Evolutionary conservation across 2,113 vertebrate species (phyloP).

Genomic region (Xiphorhynchus elegans): DNA sequence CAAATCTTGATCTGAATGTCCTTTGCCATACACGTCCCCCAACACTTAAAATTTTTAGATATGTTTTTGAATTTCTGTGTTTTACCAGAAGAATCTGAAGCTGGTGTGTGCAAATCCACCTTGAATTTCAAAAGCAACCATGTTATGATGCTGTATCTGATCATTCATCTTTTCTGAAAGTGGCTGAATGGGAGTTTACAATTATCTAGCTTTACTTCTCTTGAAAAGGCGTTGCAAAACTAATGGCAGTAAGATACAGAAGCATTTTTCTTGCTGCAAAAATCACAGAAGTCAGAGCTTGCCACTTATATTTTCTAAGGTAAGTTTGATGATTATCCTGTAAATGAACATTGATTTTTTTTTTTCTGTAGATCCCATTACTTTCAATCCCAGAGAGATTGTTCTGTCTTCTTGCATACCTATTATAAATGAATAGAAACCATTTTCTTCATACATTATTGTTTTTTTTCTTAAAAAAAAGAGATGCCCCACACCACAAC

Average conservation of each 20-base stretch:
- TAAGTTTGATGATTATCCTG: conserved; percentile 70
- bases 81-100: conserved; percentile 37
- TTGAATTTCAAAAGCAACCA: conserved; percentile 19
- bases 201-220: conserved; percentile 49
- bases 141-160: neutral
- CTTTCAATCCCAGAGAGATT: conserved; percentile 59
- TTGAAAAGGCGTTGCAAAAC: conserved; percentile 25
- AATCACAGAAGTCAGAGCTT: conserved; percentile 56
- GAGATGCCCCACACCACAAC: neutral
- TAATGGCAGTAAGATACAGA: conserved; percentile 25
- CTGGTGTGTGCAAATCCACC: conserved; percentile 23
- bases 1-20: neutral
- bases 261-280: conserved; percentile 65
- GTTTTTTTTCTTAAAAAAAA: neutral
- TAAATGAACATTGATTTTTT: conserved; percentile 71
- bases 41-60: neutral
- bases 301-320: conserved; percentile 60
- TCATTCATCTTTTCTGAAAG: conserved; percentile 19
- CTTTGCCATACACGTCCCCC: neutral
- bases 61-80: neutral
- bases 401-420: conserved; percentile 46
- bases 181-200: conserved; percentile 36
- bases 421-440: conserved; percentile 57
- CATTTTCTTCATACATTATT: neutral
- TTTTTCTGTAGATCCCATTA: conserved; percentile 61